Evolutionary conservation across 2,113 vertebrate genomes (phyloP).

Genomic region (Thymallus thymallus): DNA sequence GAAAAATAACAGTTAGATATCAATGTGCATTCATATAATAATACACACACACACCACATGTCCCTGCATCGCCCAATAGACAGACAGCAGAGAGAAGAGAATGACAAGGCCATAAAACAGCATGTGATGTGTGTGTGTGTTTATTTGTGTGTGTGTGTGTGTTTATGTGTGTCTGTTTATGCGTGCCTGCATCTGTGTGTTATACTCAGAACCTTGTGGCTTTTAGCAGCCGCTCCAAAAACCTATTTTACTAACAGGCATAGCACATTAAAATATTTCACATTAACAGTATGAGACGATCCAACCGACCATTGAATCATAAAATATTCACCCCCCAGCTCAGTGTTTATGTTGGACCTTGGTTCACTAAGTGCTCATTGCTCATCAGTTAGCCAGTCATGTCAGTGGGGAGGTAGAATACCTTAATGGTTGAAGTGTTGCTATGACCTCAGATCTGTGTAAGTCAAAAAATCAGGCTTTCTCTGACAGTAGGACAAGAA

Average conservation of each 20-base stretch:
- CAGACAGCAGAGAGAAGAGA: neutral
- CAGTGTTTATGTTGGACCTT: neutral
- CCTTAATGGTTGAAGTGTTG: conserved; percentile 42
- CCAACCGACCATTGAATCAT: neutral
- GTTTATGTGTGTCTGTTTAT: neutral
- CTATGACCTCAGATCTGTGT: conserved; percentile 1
- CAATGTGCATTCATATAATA: no score
- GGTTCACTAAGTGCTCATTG: conserved; percentile 6
- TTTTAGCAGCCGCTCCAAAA: neutral
- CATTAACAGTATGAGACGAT: conserved; percentile 9
- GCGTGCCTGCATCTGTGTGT: conserved; percentile 1
- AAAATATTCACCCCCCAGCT: neutral
- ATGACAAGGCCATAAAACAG: conserved; percentile 26
- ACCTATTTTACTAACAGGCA: no score
- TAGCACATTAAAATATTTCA: conserved; percentile 16
- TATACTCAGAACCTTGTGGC: conserved; percentile 24
- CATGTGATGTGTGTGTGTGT: neutral
- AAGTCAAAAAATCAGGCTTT: neutral
- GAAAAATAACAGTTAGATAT: conserved; percentile 30
- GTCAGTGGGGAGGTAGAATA: conserved; percentile 27
- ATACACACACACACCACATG: no score
- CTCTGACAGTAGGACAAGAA: conserved; percentile 8
- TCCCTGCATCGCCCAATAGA: conserved; percentile 13
- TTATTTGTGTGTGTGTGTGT: no score
- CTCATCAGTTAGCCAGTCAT: conserved; percentile 49